Evolutionary conservation across 2,888 invertebrate species (phyloP), one percentile per base, ranked within the genome.

Genomic region (Drosophila aldrichi): DNA sequence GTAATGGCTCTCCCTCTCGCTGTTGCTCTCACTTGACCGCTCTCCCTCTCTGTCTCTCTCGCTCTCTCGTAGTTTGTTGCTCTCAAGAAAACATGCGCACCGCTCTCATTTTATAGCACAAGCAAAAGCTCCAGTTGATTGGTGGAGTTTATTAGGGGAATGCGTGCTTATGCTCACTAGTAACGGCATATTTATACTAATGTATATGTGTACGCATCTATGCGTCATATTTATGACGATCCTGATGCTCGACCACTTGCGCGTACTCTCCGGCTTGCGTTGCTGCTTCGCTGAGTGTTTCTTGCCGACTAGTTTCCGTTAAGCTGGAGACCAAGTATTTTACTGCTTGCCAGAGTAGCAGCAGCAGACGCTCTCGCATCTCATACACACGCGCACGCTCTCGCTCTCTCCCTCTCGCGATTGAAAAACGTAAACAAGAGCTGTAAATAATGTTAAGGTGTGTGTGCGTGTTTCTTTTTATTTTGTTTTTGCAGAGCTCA

Each of bases 271-370:
- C 65, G 59, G 76, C 80, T 80, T 74, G 70, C 66, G 78, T 70
- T 76, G 76, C 77, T 78, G 79, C 81, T 76, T 69, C 82, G 81
- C 79, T 83, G 88, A 82, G 80, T 87, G 85, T 81, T 85, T 89
- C 83, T 69, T 81, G 76, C 81, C 79, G 87, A 91, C 91, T 91
- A 74, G 70, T 70, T 70, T 63, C 63, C 60, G 57, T 77, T 67
- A 74, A 77, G 77, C 74, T 77, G 77, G 74, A 77, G 60, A 74
- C 61, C 70, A 74, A 74, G 77, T 77, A 77, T 77, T 77, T 77
- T 20, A 77, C 56, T 77, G 77, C 52, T 76, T 67, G 66, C 46
- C 63, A 62, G 60, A 59, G 44, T 44, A 46, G 34, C 34, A 46
- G 43, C 38, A 52, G 43, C 29, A 54, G 38, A 25, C 34, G 41